Evolutionary conservation across 1,140 invertebrate species (phyloP), one percentile per base, ranked within the genome.

Genomic region (Sitobion miscanthi): DNA sequence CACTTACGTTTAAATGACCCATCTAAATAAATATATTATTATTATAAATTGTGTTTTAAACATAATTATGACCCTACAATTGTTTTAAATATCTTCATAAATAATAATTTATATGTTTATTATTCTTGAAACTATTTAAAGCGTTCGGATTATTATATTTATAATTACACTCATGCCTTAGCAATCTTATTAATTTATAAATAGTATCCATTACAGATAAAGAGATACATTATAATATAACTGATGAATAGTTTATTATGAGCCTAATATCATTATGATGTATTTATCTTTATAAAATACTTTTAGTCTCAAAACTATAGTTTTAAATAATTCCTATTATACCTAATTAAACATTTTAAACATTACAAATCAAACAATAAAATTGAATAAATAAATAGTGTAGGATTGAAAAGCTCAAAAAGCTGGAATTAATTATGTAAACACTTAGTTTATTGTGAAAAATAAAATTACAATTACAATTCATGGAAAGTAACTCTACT

Each of bases 1-100:
- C 82, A n/a, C 49, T 42, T 3, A 93, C 91, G 25, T 93, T 93
- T 25, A 93, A 57, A 85, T 93, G 91, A 23, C 82, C 45, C 7
- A 93, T 11, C 91, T 93, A 57, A 93, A 93, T 82, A 82, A 25
- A 38, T 35, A 52, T 9, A 45, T 21, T 47, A 49, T n/a, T 14
- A 38, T 14, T 57, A 38, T 42, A 11, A 4, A 77, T 77, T 77
- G 1, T n/a, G n/a, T n/a, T n/a, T 69, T n/a, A 77, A 77, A 77
- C 62, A 17, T 77, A n/a, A n/a, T 17, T 77, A 4, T 77, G 11
- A 5, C 4, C 11, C 14, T 77, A 17, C 17, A 77, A n/a, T 25
- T 9, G 9, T 62, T 62, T 2, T 0, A 8, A 8, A 62, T n/a
- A 62, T 62, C 30, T n/a, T n/a, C 30, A n/a, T 14, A n/a, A 69